Base-by-base conservation (phyloP, 2,888 invertebrate genomes). In the Embidobia sp. region DNA sequence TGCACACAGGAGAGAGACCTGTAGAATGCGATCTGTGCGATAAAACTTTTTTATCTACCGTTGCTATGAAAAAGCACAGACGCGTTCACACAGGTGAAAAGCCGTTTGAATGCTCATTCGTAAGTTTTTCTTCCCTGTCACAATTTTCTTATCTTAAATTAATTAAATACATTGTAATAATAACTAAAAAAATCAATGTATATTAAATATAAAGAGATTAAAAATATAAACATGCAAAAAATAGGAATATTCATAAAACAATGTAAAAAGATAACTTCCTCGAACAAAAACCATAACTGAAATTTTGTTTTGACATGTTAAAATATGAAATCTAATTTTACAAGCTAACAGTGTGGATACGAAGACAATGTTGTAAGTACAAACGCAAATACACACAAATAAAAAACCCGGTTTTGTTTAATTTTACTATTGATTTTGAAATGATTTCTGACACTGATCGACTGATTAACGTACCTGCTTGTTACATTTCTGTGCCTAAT, bases 31-130 rank as follows among this genome's bases (percentile, higher is more conserved):
- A 95, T 84, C 89, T 94, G 74, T 96, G 96, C 83, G 92, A 93
- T 0, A 94, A 94, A 86, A 91, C 92, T 66, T 95, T 95, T 81
- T 93, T 94, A 15, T 94, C 95, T 0, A 92, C 94, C 80, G 93
- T 94, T 15, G 94, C 95, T 0, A 92, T 95, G 88, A 93, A 94
- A 81, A 96, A 96, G 85, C 96, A 96, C 88, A 80, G 91, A 82
- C 78, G 91, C 7, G 86, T 88, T 33, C 90, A 92, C 77, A 92
- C 92, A 0, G 92, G 92, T 1, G 91, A 92, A 77, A 92, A 92
- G 82, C 92, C 92, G 0, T 92, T 92, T 79, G 89, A 90, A 70
- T 90, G 89, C 69, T 86, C 86, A 84, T 88, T 86, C 81, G 90
- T 90, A 83, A 87, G 88, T 88, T 42, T 42, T 13, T 64, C 10